phyloP scores from a whole-genome alignment of 2,888 invertebrate genomes.

The Sipunculus nudus region DNA sequence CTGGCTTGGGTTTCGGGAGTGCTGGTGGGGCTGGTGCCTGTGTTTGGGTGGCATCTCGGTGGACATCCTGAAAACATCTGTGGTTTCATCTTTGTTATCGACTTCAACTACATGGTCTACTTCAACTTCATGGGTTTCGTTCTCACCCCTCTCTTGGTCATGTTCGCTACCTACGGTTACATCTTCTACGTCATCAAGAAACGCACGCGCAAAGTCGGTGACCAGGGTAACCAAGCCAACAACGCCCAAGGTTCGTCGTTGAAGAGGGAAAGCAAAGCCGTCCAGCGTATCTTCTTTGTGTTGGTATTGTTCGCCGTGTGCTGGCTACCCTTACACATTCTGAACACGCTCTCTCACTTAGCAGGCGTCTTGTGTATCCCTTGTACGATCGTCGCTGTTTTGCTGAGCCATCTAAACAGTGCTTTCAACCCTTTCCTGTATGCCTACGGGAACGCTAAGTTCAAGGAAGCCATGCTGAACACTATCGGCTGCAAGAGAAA shows the following conservation, averaged over 20 bases:
- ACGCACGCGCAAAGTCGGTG: too few relatives aligned
- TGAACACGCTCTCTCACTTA: conserved; percentile 45
- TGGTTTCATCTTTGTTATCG: conserved; percentile 51
- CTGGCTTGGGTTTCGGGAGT: conserved; percentile 49
- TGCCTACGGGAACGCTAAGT: conserved; percentile 37
- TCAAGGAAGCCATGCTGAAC: conserved; percentile 13
- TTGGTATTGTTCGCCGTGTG: conserved; percentile 54
- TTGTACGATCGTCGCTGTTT: conserved; percentile 43
- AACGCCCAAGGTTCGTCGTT: too few relatives aligned
- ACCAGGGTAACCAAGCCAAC: too few relatives aligned
- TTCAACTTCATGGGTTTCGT: conserved; percentile 58
- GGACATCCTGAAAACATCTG: conserved; percentile 41
- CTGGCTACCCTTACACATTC: conserved; percentile 58
- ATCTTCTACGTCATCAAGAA: conserved; percentile 51
- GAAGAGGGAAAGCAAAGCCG: conserved; percentile 43
- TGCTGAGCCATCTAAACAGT: conserved; percentile 59
- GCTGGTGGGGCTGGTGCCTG: conserved; percentile 53
- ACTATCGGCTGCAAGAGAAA: too few relatives aligned
- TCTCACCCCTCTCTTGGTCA: conserved; percentile 48
- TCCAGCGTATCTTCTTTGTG: conserved; percentile 54
- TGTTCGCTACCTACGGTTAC: conserved; percentile 52
- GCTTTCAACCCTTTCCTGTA: conserved; percentile 58
- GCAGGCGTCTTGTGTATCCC: not conserved
- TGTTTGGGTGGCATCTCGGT: conserved; percentile 57
- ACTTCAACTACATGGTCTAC: conserved; percentile 59